Percentiles rank a stretch among this genome's conserved stretches.
These are phyloP conservation scores for Drosophila teissieri DNA, from an alignment of 1,140 invertebrate genomes.

Conservation along the genomic window DNA sequence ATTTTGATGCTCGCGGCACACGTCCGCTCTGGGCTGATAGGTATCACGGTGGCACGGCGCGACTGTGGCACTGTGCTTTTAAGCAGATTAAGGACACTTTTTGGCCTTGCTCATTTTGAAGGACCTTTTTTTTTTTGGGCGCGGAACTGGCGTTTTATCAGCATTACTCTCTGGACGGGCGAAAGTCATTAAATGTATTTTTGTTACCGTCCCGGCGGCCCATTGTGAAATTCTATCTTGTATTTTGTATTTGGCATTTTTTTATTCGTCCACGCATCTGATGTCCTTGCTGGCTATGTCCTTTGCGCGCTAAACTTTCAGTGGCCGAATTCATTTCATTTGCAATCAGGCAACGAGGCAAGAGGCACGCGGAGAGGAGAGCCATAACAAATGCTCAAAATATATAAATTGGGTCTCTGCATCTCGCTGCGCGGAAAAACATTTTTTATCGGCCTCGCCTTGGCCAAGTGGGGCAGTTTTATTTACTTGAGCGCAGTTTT, in stretches of 20 bases:
- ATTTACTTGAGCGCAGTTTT: slow-evolving; percentile 71
- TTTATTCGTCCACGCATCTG: slow-evolving; percentile 31
- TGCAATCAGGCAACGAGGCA: slow-evolving; percentile 63
- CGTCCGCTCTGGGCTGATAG: slow-evolving; percentile 22
- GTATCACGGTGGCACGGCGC: background rate
- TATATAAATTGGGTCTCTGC: slow-evolving; percentile 74
- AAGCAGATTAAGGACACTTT: slow-evolving; percentile 76
- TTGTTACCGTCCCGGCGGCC: slow-evolving; percentile 61
- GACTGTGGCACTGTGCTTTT: slow-evolving; percentile 58
- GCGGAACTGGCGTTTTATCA: slow-evolving; percentile 48
- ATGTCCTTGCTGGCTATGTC: slow-evolving; percentile 7
- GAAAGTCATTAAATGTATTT: slow-evolving; percentile 75
- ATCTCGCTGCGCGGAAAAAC: slow-evolving; percentile 25
- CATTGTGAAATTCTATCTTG: slow-evolving; percentile 63
- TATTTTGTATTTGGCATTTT: slow-evolving; percentile 13
- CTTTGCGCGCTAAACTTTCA: slow-evolving; percentile 31
- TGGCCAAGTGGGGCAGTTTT: slow-evolving; percentile 59
- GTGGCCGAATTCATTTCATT: slow-evolving; percentile 68
- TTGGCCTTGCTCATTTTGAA: slow-evolving; percentile 56
- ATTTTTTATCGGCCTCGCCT: slow-evolving; percentile 61
- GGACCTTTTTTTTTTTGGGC: slow-evolving; percentile 40
- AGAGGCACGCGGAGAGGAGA: no score
- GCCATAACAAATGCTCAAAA: slow-evolving; percentile 56
- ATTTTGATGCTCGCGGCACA: slow-evolving; percentile 67
- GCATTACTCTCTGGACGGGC: slow-evolving; percentile 8